Evolutionary conservation across 2,113 vertebrate species (phyloP).

Genomic region (Herpetotheres cachinnans): DNA sequence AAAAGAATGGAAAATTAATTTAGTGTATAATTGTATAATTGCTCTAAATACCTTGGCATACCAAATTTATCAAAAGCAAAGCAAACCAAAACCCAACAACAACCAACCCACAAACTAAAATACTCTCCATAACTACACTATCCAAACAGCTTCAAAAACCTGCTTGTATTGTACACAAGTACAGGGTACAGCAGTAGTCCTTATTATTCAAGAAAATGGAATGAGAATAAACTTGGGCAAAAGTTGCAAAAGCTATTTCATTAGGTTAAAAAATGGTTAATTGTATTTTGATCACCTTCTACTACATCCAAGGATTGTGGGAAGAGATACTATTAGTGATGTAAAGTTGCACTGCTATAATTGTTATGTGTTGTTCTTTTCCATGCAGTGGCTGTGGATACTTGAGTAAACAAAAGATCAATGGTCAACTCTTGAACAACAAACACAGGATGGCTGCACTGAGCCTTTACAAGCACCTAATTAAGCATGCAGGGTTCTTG

Average conservation of each 20-base stretch:
- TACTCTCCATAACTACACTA: neutral
- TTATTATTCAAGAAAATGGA: neutral
- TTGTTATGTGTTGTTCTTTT: neutral
- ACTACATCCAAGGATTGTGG: neutral
- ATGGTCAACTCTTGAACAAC: neutral
- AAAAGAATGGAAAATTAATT: neutral
- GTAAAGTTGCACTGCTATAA: neutral
- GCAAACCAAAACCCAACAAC: neutral
- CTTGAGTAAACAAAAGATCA: neutral
- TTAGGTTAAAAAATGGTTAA: neutral
- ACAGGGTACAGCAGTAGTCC: neutral
- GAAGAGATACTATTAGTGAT: neutral
- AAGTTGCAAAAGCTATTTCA: neutral
- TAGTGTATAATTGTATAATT: neutral
- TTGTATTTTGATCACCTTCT: neutral
- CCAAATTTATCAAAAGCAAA: neutral
- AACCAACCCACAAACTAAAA: neutral
- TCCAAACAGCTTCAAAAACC: neutral
- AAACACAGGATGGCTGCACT: neutral
- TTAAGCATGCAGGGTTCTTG: neutral
- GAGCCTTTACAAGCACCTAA: neutral
- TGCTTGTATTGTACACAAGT: neutral
- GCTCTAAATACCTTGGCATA: neutral
- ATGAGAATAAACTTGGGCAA: neutral
- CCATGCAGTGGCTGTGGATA: neutral